These are phyloP conservation scores for Peromyscus polionotus DNA, from an alignment of 2,113 vertebrate species.

Conservation along the genomic window DNA sequence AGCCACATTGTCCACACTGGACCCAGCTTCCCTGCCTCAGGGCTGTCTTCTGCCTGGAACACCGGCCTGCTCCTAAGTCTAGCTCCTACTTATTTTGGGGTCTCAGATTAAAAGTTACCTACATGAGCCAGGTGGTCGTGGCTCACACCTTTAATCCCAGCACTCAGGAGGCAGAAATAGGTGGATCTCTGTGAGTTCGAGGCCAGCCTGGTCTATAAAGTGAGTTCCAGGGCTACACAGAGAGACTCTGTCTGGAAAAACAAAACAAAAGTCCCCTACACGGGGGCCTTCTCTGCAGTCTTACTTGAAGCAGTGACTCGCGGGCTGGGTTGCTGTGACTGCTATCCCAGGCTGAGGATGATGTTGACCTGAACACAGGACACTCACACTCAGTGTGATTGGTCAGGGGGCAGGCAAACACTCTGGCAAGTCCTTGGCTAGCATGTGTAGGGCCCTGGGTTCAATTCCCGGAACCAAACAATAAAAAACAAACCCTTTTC, in stretches of 20 bases:
- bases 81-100: not conserved
- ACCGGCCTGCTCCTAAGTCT: accelerated
- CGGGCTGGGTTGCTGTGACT: not conserved
- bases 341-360: not conserved
- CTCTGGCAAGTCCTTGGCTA: not conserved
- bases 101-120: not conserved
- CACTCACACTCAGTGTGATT: too few species aligned
- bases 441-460: not conserved
- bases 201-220: too few species aligned
- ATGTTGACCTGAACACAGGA: too few species aligned
- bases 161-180: not conserved
- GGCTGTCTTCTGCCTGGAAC: not conserved
- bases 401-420: not conserved
- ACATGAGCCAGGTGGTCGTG: not conserved
- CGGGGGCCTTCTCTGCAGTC: not conserved
- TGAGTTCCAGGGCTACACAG: not conserved
- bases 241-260: not conserved
- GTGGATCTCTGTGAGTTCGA: not conserved
- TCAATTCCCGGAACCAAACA: not conserved
- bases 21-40: not conserved
- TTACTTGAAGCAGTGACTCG: not conserved
- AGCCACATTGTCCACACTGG: not conserved
- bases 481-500: not conserved
- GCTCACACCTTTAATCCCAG: not conserved
- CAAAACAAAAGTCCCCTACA: not conserved